Evolutionary conservation across 2,888 invertebrate species (phyloP).

Genomic region (Leptopilina syphax): DNA sequence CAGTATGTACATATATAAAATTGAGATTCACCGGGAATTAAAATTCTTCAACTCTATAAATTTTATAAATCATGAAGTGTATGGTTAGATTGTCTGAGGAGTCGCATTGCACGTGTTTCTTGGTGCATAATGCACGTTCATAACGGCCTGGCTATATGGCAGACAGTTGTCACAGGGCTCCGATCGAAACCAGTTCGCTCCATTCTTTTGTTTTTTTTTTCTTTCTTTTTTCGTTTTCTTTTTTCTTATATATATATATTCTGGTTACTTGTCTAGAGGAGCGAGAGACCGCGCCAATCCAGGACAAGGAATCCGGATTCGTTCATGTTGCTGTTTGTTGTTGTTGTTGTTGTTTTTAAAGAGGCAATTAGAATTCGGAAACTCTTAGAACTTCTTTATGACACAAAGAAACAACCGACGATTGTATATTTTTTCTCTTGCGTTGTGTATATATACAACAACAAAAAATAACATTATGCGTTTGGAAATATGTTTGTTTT

Average conservation of each 20-base stretch:
- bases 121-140: conserved; percentile 40
- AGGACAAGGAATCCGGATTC: conserved; percentile 48
- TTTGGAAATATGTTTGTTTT: conserved; percentile 14
- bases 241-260: conserved; percentile 28
- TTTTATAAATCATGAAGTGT: conserved; percentile 31
- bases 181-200: conserved; percentile 56
- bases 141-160: conserved; percentile 43
- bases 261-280: conserved; percentile 48
- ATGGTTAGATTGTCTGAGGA: conserved; percentile 16
- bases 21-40: background rate
- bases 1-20: background rate
- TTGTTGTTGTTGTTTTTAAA: conserved; percentile 47
- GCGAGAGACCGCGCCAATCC: conserved; percentile 49
- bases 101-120: conserved; percentile 33
- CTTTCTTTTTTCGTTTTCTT: conserved; percentile 48
- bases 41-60: conserved; percentile 24
- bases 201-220: conserved; percentile 53
- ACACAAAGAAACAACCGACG: background rate
- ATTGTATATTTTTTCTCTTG: background rate
- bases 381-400: conserved; percentile 33
- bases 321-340: conserved; percentile 12
- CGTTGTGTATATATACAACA: background rate
- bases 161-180: conserved; percentile 50
- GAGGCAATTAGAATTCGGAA: conserved; percentile 55
- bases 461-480: conserved; percentile 2